Evolutionary conservation across 2,888 invertebrate genomes (phyloP), one percentile per base, ranked within the genome.

Genomic region (Chrysina gloriosa): DNA sequence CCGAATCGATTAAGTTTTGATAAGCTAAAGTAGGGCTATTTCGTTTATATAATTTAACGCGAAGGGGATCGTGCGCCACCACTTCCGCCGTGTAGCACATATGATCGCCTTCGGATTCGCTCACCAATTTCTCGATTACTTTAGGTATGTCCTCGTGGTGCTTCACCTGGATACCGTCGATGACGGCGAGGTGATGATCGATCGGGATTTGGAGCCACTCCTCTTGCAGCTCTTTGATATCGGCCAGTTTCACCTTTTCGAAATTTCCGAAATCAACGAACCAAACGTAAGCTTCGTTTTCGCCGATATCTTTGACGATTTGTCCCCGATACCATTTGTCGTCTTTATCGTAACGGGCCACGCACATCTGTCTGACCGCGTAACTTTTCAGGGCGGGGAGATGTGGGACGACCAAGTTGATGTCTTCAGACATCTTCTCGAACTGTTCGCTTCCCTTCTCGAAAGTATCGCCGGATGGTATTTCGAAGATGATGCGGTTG

Each of bases 241-340:
- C 81, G 5, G 80, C 75, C 16, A 82, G 73, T 0, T 84, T 71
- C 16, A 90, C 82, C 0, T 83, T 75, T 77, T 89, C 89, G 4
- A 84, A 80, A 75, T 92, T 92, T 1, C 94, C 92, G 76, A 88
- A 94, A 81, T 95, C 94, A 0, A 94, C 88, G 80, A 90, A 95
- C 71, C 85, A 84, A 0, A 94, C 89, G 75, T 86, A 86, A 0
- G 91, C 85, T 3, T 82, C 80, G 14, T 84, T 79, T 0, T 75
- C 74, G 31, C 83, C 78, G 71, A 86, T 84, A 56, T 85, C 82
- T 61, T 87, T 84, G 45, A 86, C 79, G 61, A 95, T 86, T 9
- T 85, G 77, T 0, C 90, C 93, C 69, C 95, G 85, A 78, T 93
- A 93, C 93, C 93, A 95, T 31, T 81, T 75, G 0, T 84, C 83